Evolutionary conservation across 2,797 vertebrate genomes (phyloP).

Genomic region (Tapirus indicus): DNA sequence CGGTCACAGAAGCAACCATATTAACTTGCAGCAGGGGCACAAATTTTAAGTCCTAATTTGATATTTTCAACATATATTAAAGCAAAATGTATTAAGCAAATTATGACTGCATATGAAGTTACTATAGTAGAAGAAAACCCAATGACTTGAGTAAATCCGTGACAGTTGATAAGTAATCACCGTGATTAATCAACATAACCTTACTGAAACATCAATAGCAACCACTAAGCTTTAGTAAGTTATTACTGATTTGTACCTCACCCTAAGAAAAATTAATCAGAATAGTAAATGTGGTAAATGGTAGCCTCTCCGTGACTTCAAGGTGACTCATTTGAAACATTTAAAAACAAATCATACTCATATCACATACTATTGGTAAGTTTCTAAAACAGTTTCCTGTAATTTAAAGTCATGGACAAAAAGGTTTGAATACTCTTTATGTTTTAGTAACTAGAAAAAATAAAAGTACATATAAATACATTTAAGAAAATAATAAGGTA

Average conservation of each 20-base stretch:
- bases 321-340: conserved; percentile 90
- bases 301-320: conserved; percentile 89
- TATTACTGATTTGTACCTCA: conserved; percentile 79
- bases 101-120: conserved; percentile 63
- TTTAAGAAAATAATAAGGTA: conserved; percentile 25
- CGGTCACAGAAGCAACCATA: conserved; percentile 68
- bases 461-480: conserved; percentile 51
- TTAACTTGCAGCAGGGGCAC: conserved; percentile 59
- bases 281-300: conserved; percentile 88
- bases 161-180: conserved; percentile 60
- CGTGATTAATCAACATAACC: conserved; percentile 60
- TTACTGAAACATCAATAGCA: conserved; percentile 73
- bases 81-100: conserved; percentile 48
- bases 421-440: conserved; percentile 60
- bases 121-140: conserved; percentile 48
- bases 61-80: conserved; percentile 63
- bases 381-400: conserved; percentile 89
- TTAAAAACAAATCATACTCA: conserved; percentile 88
- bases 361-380: conserved; percentile 84
- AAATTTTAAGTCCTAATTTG: conserved; percentile 61
- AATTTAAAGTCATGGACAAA: conserved; percentile 88
- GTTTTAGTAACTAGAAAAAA: conserved; percentile 58
- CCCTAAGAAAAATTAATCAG: conserved; percentile 86
- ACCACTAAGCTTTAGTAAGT: conserved; percentile 67
- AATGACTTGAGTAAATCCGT: conserved; percentile 66